These are phyloP conservation scores for Muscidifurax raptorellus DNA, from an alignment of 1,140 invertebrate genomes.

Conservation along the genomic window DNA sequence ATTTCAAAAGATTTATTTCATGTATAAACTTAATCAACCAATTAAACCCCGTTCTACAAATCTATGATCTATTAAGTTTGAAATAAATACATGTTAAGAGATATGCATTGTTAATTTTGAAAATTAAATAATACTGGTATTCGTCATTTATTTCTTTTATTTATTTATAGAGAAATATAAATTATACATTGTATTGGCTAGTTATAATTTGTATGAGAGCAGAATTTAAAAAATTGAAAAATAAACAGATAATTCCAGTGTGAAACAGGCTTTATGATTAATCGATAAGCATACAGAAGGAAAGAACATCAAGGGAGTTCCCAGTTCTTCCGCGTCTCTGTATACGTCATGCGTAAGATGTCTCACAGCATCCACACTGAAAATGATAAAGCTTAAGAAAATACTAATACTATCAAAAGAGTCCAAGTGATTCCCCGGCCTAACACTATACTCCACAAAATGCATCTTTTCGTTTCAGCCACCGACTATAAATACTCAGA, in stretches of 20 bases:
- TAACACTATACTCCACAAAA: background rate
- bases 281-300: background rate
- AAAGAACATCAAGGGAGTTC: background rate
- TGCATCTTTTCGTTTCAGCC: background rate
- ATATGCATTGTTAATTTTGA: background rate
- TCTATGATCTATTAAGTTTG: background rate
- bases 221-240: no score
- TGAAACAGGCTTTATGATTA: background rate
- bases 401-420: background rate
- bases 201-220: no score
- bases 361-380: background rate
- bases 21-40: background rate
- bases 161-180: no score
- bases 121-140: no score
- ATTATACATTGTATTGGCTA: no score
- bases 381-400: background rate
- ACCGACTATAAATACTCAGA: background rate
- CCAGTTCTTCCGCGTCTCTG: background rate
- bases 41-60: background rate
- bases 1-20: background rate
- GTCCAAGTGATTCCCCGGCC: constrained; percentile 1
- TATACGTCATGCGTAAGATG: no score
- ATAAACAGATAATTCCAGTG: no score
- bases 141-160: no score
- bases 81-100: background rate